phyloP scores from a whole-genome alignment of 2,888 invertebrate genomes.

The Lissocephala sabroskyi region DNA sequence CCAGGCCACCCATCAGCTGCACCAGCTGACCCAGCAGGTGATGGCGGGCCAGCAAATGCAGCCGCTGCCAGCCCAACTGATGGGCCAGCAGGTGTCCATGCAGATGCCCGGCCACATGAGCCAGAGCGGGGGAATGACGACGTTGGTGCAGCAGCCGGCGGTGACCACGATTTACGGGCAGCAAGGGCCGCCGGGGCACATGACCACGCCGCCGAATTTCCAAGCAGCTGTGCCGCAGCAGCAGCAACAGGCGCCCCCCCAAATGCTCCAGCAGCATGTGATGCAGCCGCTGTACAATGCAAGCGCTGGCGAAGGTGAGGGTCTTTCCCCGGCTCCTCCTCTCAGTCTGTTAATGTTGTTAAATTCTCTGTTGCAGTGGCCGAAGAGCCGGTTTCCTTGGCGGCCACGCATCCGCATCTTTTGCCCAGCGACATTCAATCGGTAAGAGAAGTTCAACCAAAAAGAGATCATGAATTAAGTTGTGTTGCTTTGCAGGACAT shows the following conservation, averaged over 20 bases:
- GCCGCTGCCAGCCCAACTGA: slow-evolving; percentile 25
- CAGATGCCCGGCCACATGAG: slow-evolving; percentile 19
- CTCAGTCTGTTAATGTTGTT: no score
- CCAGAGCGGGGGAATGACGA: slow-evolving; percentile 10
- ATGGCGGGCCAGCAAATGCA: slow-evolving; percentile 28
- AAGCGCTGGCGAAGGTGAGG: slow-evolving; percentile 44
- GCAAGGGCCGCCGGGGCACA: slow-evolving; percentile 22
- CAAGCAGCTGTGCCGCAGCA: slow-evolving; percentile 25
- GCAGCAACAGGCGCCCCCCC: slow-evolving; percentile 12
- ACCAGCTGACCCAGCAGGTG: slow-evolving; percentile 39
- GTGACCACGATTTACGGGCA: slow-evolving; percentile 39
- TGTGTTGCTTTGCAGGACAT: slow-evolving; percentile 60
- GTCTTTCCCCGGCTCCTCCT: no score
- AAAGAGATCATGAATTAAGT: neutral
- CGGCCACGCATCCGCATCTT: slow-evolving; percentile 70
- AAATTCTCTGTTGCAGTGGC: slow-evolving; percentile 51
- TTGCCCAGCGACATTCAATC: slow-evolving; percentile 71
- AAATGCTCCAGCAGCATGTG: slow-evolving; percentile 49
- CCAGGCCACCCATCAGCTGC: slow-evolving; percentile 44
- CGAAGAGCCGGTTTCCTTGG: slow-evolving; percentile 70
- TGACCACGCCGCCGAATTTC: slow-evolving; percentile 23
- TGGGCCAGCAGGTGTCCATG: slow-evolving; percentile 27
- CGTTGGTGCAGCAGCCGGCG: slow-evolving; percentile 8
- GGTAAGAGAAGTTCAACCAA: slow-evolving; percentile 38
- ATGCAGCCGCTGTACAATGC: slow-evolving; percentile 48